Evolutionary conservation across 2,888 invertebrate species (phyloP).

Genomic region (Tachystola acroxantha): DNA sequence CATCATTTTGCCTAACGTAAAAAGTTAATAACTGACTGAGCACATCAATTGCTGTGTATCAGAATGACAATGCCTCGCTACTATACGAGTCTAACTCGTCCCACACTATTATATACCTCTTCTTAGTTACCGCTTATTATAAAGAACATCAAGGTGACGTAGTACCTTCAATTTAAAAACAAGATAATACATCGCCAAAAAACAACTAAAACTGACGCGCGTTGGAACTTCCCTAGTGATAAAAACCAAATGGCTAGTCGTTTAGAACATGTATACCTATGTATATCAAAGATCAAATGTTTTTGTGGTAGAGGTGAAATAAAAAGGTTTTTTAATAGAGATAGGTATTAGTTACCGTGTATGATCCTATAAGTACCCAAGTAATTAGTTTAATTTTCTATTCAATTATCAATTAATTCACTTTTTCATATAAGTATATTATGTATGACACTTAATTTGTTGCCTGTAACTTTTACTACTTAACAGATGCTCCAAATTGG

Average conservation of each 20-base stretch:
- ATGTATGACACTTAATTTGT: too few relatives aligned
- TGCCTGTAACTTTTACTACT: too few relatives aligned
- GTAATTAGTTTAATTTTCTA: too few relatives aligned
- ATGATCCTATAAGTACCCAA: too few relatives aligned
- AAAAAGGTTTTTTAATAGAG: too few relatives aligned
- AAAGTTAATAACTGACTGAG: neutral
- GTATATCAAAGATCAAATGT: too few relatives aligned
- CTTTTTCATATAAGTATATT: too few relatives aligned
- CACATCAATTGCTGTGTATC: conserved; percentile 12
- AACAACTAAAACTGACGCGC: neutral
- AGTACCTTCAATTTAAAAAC: conserved; percentile 2
- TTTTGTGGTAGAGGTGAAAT: too few relatives aligned
- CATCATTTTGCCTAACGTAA: conserved; percentile 22
- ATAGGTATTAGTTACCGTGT: too few relatives aligned
- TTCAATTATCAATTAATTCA: too few relatives aligned
- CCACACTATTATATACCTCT: conserved; percentile 27
- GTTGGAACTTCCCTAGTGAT: neutral
- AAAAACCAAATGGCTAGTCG: neutral
- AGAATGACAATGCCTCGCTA: conserved; percentile 18
- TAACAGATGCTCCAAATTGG: too few relatives aligned
- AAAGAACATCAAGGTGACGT: conserved; percentile 13
- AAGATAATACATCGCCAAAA: conserved; percentile 6
- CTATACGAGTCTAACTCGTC: conserved; percentile 10
- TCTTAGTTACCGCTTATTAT: conserved; percentile 13
- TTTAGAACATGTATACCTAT: neutral